phyloP scores from a whole-genome alignment of 2,888 invertebrate genomes.

The Acanthosepion esculentum region DNA sequence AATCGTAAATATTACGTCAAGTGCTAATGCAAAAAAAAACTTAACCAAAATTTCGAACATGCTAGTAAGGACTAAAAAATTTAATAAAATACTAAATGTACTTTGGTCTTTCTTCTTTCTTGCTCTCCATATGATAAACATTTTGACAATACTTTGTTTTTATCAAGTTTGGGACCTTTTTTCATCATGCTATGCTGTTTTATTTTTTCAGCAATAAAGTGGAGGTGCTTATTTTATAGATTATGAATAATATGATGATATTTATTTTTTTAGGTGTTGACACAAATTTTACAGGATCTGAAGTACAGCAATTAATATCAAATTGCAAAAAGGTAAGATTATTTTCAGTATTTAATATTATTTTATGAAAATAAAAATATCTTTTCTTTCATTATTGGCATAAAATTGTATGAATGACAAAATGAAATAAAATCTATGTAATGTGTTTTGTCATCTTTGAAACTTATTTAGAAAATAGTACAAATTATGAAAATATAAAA shows the following conservation, averaged over 20 bases:
- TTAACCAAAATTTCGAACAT: no score
- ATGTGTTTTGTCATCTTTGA: not conserved
- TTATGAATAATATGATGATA: not conserved
- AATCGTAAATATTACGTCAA: no score
- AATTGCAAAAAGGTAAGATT: conserved; percentile 56
- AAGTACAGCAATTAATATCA: conserved; percentile 58
- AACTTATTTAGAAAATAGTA: not conserved
- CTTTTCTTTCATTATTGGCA: not conserved
- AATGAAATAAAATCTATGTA: no score
- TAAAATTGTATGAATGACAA: not conserved
- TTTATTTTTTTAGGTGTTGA: conserved; percentile 25
- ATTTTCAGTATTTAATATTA: not conserved
- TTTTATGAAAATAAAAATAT: not conserved
- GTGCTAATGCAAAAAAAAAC: no score
- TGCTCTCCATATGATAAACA: no score
- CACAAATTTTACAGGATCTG: conserved; percentile 53
- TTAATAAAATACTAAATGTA: no score
- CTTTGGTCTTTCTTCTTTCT: no score
- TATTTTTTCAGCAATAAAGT: not conserved
- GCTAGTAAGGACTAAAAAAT: no score
- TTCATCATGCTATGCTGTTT: no score
- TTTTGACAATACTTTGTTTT: no score
- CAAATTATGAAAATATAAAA: not conserved
- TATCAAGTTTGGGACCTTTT: no score
- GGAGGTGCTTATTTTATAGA: not conserved